Percentiles rank a stretch among this genome's conserved stretches.
Conservation (phyloP, 2,797 vertebrate genomes). For the Squalus acanthias region DNA sequence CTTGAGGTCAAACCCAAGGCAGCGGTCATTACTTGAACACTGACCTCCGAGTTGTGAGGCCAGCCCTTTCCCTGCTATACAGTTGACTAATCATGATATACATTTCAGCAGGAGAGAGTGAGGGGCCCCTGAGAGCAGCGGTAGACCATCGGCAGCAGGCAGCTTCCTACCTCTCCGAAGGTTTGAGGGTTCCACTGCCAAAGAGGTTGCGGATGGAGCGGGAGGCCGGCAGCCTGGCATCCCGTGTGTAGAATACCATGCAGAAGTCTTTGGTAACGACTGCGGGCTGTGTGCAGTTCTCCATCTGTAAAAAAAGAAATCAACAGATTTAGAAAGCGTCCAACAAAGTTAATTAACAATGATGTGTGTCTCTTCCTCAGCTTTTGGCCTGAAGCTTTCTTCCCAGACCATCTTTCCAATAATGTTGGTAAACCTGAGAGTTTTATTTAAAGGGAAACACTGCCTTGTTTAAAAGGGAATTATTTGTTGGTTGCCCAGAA, state of each 20-base stretch:
- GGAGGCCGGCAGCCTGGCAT: conserved; percentile 84
- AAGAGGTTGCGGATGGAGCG: conserved; percentile 91
- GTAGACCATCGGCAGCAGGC: not conserved
- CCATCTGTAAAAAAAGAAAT: conserved; percentile 66
- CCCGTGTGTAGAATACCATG: conserved; percentile 95
- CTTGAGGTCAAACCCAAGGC: not conserved
- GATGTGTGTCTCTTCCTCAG: not conserved
- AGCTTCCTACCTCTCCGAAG: conserved; percentile 74
- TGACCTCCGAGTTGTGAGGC: not conserved
- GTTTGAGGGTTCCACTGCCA: conserved; percentile 78
- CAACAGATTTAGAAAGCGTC: not conserved
- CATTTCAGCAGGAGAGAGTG: not conserved
- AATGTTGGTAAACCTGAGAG: not conserved
- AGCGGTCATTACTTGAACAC: not conserved
- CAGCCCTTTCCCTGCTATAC: not conserved
- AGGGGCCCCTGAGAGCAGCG: not conserved
- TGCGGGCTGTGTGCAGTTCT: conserved; percentile 86
- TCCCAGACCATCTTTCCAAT: not conserved
- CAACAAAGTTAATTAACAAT: not conserved
- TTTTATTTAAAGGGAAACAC: not conserved
- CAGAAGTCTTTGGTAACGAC: conserved; percentile 96
- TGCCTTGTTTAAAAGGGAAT: not conserved
- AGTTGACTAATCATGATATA: not conserved
- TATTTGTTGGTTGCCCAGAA: not conserved
- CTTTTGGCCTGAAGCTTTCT: not conserved